These are phyloP conservation scores for Chanos chanos DNA, from an alignment of 2,797 vertebrate species.

Conservation along the genomic window DNA sequence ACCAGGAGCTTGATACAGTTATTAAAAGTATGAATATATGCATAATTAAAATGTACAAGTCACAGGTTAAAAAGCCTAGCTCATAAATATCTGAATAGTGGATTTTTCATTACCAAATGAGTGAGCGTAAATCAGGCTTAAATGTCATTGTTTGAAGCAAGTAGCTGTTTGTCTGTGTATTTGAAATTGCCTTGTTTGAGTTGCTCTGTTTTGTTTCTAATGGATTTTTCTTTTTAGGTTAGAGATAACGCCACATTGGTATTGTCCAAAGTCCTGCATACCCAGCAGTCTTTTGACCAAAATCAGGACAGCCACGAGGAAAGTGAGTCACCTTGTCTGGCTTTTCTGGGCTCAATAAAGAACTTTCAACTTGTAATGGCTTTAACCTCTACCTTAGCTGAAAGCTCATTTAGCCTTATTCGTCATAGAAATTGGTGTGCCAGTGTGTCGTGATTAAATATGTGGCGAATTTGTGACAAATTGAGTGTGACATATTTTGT, in stretches of 20 bases:
- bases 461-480: too few species aligned
- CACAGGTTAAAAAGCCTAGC: not conserved
- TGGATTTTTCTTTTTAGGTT: conserved; percentile 73
- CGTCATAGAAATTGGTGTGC: too few species aligned
- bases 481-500: too few species aligned
- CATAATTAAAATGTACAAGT: not conserved
- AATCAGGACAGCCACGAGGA: conserved; percentile 94
- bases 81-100: not conserved
- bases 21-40: not conserved
- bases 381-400: too few species aligned
- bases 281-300: conserved; percentile 90
- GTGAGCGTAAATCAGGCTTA: not conserved
- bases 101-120: not conserved
- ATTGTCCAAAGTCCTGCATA: conserved; percentile 83
- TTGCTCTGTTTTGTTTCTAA: not conserved
- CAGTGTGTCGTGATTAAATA: too few species aligned
- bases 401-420: too few species aligned
- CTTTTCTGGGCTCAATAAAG: too few species aligned
- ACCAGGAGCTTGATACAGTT: not conserved
- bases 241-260: conserved; percentile 92
- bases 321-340: conserved; percentile 71
- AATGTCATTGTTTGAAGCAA: not conserved
- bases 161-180: conserved; percentile 14
- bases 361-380: too few species aligned
- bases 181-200: conserved; percentile 1